Evolutionary conservation across 2,888 invertebrate species (phyloP), one percentile per base, ranked within the genome.

Genomic region (Cataglyphis altisquamis): DNA sequence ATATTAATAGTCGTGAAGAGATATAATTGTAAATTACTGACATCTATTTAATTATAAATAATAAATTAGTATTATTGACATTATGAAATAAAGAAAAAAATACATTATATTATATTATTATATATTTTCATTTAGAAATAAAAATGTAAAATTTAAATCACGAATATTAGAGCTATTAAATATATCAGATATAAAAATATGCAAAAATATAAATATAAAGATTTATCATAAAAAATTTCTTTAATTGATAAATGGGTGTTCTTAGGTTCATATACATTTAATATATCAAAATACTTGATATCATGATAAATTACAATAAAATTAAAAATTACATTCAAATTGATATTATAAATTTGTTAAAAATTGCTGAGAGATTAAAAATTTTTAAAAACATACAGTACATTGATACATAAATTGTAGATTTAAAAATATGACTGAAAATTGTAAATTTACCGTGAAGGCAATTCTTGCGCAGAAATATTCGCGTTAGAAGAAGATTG

Each of bases 401-500:
- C n/a, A n/a, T 5, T n/a, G 6, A 8, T 62, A 18, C 18, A 29
- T 18, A 25, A 6, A 41, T 62, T 29, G 3, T 29, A 62, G 18
- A 62, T 62, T n/a, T n/a, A 29, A n/a, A n/a, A 12, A 62, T 29
- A 62, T 15, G 21, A 29, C 0, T 29, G 41, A 15, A 73, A 73
- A 73, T 29, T 18, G 41, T 5, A 52, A 52, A 36, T 74, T 32
- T 0, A 48, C 12, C 36, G 21, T 18, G 36, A 36, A 41, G 52
- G 55, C 55, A 18, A 39, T 52, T 64, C 12, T n/a, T 29, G 39
- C 9, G 39, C 25, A 9, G 29, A 25, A 39, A 52, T 32, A 39
- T 66, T 75, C 25, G 25, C 25, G 39, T 52, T 36, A 6, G 12
- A n/a, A 36, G n/a, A 57, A 57, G 77, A 77, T 67, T 55, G 67